Evolutionary conservation across 2,113 vertebrate genomes (phyloP).

Genomic region (Salvelinus sp.): DNA sequence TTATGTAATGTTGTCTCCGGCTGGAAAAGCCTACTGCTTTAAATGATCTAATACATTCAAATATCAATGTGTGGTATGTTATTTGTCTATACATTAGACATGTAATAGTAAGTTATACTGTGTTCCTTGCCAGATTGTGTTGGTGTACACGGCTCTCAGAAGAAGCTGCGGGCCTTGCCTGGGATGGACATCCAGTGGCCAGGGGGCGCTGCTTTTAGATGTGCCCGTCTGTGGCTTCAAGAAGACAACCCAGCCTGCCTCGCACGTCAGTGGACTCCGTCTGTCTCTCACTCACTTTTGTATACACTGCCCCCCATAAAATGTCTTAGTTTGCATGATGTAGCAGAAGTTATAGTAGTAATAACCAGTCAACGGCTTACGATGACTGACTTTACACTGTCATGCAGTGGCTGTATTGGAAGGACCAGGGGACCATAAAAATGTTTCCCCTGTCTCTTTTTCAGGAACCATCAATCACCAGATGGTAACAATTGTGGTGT

Average conservation of each 20-base stretch:
- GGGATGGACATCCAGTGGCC: conserved; percentile 82
- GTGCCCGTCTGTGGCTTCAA: conserved; percentile 86
- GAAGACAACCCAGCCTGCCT: conserved; percentile 77
- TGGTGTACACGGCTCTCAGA: conserved; percentile 81
- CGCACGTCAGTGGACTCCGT: conserved; percentile 65
- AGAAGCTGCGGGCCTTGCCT: conserved; percentile 71
- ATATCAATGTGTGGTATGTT: not conserved
- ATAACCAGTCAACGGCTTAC: not conserved
- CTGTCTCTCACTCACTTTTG: not conserved
- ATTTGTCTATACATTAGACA: not conserved
- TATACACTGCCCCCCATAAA: too few relatives aligned
- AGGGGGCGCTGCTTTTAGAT: conserved; percentile 70
- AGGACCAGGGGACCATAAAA: not conserved
- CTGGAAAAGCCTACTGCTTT: too few relatives aligned
- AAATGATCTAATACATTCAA: too few relatives aligned
- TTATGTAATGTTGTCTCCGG: too few relatives aligned
- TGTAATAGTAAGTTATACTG: not conserved
- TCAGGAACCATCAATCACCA: conserved; percentile 83
- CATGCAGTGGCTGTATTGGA: too few relatives aligned
- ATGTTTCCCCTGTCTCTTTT: not conserved
- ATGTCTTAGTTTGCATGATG: not conserved
- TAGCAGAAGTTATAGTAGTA: not conserved
- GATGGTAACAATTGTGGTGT: conserved; percentile 84
- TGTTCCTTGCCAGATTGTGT: conserved; percentile 75
- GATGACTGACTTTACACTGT: not conserved